Evolutionary conservation across 2,888 invertebrate genomes (phyloP).

Genomic region (Scaptomyza cyrtandrae): DNA sequence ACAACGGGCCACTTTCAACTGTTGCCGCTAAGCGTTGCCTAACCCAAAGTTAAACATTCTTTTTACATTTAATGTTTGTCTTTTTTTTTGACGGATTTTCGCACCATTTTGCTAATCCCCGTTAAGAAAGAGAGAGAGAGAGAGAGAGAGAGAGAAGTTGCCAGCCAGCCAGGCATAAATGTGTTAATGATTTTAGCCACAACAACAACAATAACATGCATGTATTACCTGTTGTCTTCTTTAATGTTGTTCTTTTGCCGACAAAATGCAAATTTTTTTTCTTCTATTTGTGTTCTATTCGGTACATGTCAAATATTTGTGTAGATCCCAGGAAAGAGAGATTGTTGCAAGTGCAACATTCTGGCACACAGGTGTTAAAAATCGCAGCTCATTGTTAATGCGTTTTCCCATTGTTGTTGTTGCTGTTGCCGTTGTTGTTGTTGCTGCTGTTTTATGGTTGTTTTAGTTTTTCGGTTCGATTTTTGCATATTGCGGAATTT

Average conservation of each 20-base stretch:
- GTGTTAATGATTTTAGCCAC: conserved; percentile 65
- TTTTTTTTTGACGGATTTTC: conserved; percentile 67
- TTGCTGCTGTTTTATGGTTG: conserved; percentile 9
- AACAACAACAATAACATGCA: conserved; percentile 11
- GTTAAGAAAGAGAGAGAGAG: background rate
- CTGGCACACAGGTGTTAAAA: conserved; percentile 76
- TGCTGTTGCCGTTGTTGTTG: conserved; percentile 9
- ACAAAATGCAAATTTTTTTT: conserved; percentile 69
- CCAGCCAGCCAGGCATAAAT: conserved; percentile 49
- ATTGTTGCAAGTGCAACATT: conserved; percentile 62
- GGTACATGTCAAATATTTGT: conserved; percentile 75
- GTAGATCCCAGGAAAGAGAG: conserved; percentile 43
- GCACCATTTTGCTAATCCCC: conserved; percentile 65
- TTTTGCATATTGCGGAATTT: conserved; percentile 73
- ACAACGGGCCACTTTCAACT: conserved; percentile 51
- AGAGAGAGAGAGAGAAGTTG: background rate
- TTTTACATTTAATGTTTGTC: conserved; percentile 4
- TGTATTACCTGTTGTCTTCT: conserved; percentile 61
- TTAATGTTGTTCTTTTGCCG: conserved; percentile 65
- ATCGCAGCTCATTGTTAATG: conserved; percentile 75
- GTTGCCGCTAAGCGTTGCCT: conserved; percentile 38
- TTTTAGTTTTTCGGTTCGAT: too few species aligned
- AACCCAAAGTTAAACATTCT: conserved; percentile 16
- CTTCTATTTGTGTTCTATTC: conserved; percentile 55
- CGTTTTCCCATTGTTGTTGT: conserved; percentile 29